Evolutionary conservation across 2,113 vertebrate genomes (phyloP).

Genomic region (Platichthys flesus): DNA sequence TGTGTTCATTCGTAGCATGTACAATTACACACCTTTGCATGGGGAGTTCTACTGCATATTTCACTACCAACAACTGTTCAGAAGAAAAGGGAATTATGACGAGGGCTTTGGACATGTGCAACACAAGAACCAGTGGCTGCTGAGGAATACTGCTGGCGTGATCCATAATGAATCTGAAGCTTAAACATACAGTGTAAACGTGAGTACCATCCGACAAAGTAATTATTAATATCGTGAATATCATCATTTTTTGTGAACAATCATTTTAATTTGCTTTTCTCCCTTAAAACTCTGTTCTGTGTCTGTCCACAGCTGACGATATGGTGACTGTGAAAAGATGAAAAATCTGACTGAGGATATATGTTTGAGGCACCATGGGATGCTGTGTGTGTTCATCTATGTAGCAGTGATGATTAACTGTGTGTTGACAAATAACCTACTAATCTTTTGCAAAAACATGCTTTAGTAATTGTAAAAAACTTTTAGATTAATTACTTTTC

Average conservation of each 20-base stretch:
- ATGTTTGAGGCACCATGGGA: slow-evolving; percentile 15
- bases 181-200: slow-evolving; percentile 20
- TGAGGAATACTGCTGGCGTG: slow-evolving; percentile 22
- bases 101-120: slow-evolving; percentile 82
- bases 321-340: slow-evolving; percentile 24
- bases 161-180: slow-evolving; percentile 45
- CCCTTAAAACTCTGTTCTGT: background rate
- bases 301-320: slow-evolving; percentile 41
- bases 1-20: slow-evolving; percentile 75
- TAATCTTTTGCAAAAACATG: background rate
- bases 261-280: no score
- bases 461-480: no score
- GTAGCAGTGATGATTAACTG: slow-evolving; percentile 4
- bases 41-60: slow-evolving; percentile 85
- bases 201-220: slow-evolving; percentile 25
- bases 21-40: slow-evolving; percentile 76
- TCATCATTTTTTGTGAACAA: background rate
- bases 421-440: background rate
- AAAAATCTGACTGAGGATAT: background rate
- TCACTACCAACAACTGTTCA: slow-evolving; percentile 85
- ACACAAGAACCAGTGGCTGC: slow-evolving; percentile 79
- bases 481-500: background rate
- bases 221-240: background rate
- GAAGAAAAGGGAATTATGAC: slow-evolving; percentile 81
- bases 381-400: background rate